phyloP scores from a whole-genome alignment of 2,113 vertebrate species.

The Neolamprologus kungweensis region DNA sequence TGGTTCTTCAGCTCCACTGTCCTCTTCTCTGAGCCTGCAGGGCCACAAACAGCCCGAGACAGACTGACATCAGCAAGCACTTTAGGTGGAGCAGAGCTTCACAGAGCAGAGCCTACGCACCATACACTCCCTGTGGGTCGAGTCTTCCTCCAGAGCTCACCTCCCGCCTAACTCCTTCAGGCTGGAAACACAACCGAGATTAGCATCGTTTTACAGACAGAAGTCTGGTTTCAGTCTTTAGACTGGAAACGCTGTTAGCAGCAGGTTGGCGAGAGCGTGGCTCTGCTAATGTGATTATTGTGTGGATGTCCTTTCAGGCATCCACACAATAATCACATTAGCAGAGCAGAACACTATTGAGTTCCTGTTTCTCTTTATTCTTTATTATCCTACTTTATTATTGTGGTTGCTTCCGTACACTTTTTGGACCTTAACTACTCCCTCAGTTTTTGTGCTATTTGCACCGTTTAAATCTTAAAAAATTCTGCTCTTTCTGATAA shows the following conservation, averaged over 20 bases:
- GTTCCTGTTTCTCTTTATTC: no score
- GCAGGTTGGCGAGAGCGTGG: neutral
- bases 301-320: no score
- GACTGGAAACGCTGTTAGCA: neutral
- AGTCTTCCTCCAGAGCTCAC: slow-evolving; percentile 68
- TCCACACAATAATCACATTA: no score
- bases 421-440: no score
- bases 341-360: no score
- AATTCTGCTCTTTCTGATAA: no score
- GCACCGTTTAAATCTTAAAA: rapidly evolving
- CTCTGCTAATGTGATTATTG: neutral
- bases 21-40: slow-evolving; percentile 47
- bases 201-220: neutral
- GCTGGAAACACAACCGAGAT: slow-evolving; percentile 66
- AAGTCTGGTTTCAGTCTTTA: neutral
- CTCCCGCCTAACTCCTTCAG: slow-evolving; percentile 83
- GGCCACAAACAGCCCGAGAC: neutral
- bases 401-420: no score
- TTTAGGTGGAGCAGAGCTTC: neutral
- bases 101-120: slow-evolving; percentile 50
- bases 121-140: slow-evolving; percentile 84
- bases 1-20: slow-evolving; percentile 71
- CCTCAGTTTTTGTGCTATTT: no score
- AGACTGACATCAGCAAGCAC: neutral
- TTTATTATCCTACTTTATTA: no score